These are phyloP conservation scores for Drosophila neutralis DNA, from an alignment of 2,888 invertebrate genomes.

Conservation along the genomic window DNA sequence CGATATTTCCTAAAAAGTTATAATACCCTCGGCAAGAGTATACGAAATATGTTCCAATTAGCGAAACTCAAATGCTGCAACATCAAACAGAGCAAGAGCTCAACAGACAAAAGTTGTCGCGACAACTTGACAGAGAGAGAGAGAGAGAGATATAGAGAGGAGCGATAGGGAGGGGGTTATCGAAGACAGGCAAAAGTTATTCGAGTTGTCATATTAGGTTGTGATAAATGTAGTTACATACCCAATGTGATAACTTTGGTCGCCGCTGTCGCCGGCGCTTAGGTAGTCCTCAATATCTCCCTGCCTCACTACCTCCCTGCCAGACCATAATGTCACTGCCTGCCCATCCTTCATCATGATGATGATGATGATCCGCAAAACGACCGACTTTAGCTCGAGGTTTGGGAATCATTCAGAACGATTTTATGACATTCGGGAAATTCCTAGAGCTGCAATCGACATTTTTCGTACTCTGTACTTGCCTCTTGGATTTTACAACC, in stretches of 20 bases:
- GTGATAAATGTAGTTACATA: conserved; percentile 83
- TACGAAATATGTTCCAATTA: conserved; percentile 80
- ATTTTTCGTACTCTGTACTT: conserved; percentile 2
- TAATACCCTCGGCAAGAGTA: background rate
- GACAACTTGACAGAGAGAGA: background rate
- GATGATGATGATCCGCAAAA: conserved; percentile 37
- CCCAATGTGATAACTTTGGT: conserved; percentile 81
- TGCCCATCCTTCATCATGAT: conserved; percentile 9
- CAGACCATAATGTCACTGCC: conserved; percentile 14
- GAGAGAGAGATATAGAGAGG: background rate
- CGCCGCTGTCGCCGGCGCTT: conserved; percentile 55
- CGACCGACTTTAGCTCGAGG: conserved; percentile 3
- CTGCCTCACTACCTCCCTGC: background rate
- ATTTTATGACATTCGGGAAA: conserved; percentile 61
- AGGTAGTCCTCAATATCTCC: conserved; percentile 5
- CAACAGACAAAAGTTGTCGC: conserved; percentile 5
- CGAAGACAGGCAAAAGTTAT: conserved; percentile 70
- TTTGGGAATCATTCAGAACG: conserved; percentile 62
- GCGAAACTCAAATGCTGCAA: conserved; percentile 75
- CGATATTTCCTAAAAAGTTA: background rate
- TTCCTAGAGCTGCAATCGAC: conserved; percentile 50
- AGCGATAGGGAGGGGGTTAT: background rate
- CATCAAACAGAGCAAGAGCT: conserved; percentile 13
- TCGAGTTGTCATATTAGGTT: conserved; percentile 82
- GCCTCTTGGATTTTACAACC: conserved; percentile 16